A percentile compares a stretch with the other conserved stretches of the same genome.
Evolutionary conservation across 2,797 vertebrate genomes (phyloP).

Genomic region (Megaceryle alcyon): DNA sequence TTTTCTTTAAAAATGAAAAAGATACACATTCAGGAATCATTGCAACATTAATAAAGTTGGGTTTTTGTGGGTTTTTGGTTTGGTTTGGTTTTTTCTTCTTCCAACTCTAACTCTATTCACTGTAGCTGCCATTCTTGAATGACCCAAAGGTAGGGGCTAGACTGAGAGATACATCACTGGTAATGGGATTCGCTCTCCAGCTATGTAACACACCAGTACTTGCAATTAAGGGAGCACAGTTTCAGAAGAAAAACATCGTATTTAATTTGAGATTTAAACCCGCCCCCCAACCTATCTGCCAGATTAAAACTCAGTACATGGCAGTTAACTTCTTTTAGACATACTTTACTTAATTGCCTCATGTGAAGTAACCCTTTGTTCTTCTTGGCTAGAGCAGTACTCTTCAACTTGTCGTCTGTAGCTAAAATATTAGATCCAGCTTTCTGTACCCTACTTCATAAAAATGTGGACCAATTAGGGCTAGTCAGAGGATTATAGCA

Average conservation of each 20-base stretch:
- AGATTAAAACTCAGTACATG: background rate
- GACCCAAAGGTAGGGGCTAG: background rate
- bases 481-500: background rate
- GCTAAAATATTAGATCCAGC: background rate
- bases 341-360: background rate
- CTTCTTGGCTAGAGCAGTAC: background rate
- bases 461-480: slow-evolving; percentile 25
- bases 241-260: background rate
- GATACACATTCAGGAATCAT: background rate
- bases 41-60: background rate
- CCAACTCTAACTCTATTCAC: background rate
- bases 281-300: background rate
- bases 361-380: slow-evolving; percentile 7
- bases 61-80: too few species aligned
- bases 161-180: background rate
- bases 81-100: too few species aligned
- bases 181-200: background rate
- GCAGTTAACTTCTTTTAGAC: background rate
- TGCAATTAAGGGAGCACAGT: slow-evolving; percentile 7
- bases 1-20: background rate
- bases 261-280: background rate
- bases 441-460: background rate
- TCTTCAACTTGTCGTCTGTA: background rate
- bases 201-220: background rate
- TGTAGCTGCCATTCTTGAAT: slow-evolving; percentile 31